Evolutionary conservation across 2,888 invertebrate genomes (phyloP).

Genomic region (Syrista parreyssii): DNA sequence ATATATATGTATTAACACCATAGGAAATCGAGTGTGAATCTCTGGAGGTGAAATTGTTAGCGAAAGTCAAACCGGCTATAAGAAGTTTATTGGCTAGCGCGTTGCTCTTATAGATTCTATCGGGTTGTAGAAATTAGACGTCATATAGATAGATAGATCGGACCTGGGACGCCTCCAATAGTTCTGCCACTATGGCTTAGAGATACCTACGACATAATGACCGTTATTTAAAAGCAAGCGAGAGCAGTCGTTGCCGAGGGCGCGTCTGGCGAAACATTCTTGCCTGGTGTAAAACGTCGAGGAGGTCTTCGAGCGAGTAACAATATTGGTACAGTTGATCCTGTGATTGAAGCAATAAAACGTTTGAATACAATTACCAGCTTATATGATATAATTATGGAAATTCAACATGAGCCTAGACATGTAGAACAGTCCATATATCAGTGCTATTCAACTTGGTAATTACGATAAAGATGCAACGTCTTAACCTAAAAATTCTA

Average conservation of each 20-base stretch:
- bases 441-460: not conserved
- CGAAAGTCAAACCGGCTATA: not conserved
- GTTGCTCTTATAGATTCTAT: slow-evolving; percentile 27
- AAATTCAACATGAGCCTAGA: not conserved
- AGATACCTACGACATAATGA: slow-evolving; percentile 45
- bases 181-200: slow-evolving; percentile 22
- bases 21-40: not conserved
- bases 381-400: not conserved
- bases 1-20: not conserved
- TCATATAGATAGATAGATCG: slow-evolving; percentile 31
- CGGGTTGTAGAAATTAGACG: slow-evolving; percentile 27
- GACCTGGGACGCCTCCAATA: slow-evolving; percentile 18
- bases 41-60: not conserved
- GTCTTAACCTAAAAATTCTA: not conserved
- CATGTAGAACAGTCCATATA: not conserved
- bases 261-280: slow-evolving; percentile 41
- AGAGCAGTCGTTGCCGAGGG: slow-evolving; percentile 39
- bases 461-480: not conserved
- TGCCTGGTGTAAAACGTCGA: slow-evolving; percentile 39
- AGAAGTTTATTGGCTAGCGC: slow-evolving; percentile 20
- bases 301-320: slow-evolving; percentile 32
- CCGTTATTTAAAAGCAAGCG: slow-evolving; percentile 51
- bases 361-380: not conserved
- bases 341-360: not conserved
- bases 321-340: not conserved